These are phyloP conservation scores for Lasioglossum albipes DNA, from an alignment of 1,140 invertebrate species.

Conservation along the genomic window DNA sequence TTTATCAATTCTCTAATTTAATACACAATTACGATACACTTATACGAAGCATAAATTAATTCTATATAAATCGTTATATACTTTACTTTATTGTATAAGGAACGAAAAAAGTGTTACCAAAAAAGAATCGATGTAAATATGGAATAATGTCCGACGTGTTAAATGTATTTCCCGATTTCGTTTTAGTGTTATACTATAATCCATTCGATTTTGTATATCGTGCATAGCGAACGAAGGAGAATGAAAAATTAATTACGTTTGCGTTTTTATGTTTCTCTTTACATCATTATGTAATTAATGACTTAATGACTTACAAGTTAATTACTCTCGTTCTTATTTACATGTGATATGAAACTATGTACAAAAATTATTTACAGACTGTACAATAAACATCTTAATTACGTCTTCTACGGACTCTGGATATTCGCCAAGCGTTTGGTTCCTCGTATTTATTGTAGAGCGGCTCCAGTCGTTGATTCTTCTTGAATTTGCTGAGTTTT, in stretches of 20 bases:
- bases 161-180: background rate
- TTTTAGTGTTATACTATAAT: background rate
- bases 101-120: background rate
- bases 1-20: slow-evolving; percentile 1
- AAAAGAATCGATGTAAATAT: background rate
- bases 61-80: background rate
- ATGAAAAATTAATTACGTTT: background rate
- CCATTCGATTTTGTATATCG: slow-evolving; percentile 18
- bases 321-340: slow-evolving; percentile 17
- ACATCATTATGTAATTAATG: background rate
- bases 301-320: background rate
- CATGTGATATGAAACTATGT: slow-evolving; percentile 23
- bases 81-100: slow-evolving; percentile 4
- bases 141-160: background rate
- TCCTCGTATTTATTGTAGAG: slow-evolving; percentile 99
- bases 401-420: slow-evolving; percentile 91
- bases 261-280: background rate
- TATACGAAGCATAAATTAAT: background rate
- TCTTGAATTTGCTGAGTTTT: slow-evolving; percentile 99
- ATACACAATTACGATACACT: background rate
- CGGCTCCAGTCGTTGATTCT: slow-evolving; percentile 98
- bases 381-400: slow-evolving; percentile 83
- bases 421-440: slow-evolving; percentile 99
- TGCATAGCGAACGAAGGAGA: background rate
- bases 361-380: slow-evolving; percentile 53